Base-by-base conservation (phyloP, 2,888 invertebrate genomes). In the Calephelis perditalis region DNA sequence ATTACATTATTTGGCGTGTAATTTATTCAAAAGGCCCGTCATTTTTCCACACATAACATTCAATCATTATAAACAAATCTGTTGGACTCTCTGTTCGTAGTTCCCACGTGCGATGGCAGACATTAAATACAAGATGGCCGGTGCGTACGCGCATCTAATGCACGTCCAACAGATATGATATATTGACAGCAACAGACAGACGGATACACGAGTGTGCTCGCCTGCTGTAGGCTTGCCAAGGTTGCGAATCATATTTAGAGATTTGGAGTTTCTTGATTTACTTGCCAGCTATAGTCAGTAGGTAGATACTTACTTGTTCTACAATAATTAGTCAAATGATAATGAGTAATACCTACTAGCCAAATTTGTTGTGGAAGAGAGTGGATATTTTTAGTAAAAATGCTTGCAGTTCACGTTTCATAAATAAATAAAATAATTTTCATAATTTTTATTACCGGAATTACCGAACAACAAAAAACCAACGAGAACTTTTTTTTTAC, bases 101-200 rank as follows among this genome's bases (percentile, higher is more conserved):
- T 77, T 77, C 78, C 75, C 81, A 79, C 77, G 76, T 77, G 76
- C 74, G 15, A 57, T 56, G 59, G 54, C 55, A 65, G 63, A 65
- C 68, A 68, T 71, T 72, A 84, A 82, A 81, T 82, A 79, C 81
- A 85, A 86, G 80, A 85, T 84, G 83, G 81, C 82, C 71, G 73
- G 68, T 65, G 67, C 71, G 74, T 70, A 72, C 65, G 77, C 76
- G 76, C 77, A 74, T 72, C 78, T 77, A 78, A 84, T 84, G 83
- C 83, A 85, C 81, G 79, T 77, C 81, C 74, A 75, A 73, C 72
- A 70, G 73, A 74, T 80, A 84, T 86, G 84, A 86, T 86, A 86
- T 85, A 86, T 86, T 77, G 84, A 82, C 84, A 79, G 76, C 74
- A 70, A 67, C 68, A 70, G 78, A 82, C 79, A 70, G 77, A 80